Conservation (phyloP, 2,888 invertebrate genomes). For the Dendrolimus houi region DNA sequence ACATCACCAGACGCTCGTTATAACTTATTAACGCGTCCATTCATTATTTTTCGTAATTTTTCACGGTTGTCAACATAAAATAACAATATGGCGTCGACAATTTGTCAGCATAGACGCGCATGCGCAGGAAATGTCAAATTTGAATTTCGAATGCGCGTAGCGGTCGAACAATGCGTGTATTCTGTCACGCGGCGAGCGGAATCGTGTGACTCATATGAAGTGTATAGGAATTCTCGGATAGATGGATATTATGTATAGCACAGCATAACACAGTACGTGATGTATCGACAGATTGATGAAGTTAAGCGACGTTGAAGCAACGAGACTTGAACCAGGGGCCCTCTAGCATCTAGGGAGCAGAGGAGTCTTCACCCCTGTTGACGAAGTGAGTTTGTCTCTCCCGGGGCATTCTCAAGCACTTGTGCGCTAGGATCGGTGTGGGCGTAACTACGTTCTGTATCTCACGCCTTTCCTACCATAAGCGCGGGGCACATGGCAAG, state of each 20-base stretch:
- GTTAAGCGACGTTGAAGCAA: no score
- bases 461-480: no score
- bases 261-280: neutral
- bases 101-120: conserved; percentile 33
- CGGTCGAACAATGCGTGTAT: conserved; percentile 17
- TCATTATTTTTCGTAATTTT: neutral
- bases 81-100: conserved; percentile 22
- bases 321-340: no score
- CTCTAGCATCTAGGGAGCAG: no score
- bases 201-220: conserved; percentile 16
- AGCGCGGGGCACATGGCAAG: no score
- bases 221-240: conserved; percentile 15
- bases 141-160: conserved; percentile 35
- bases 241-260: neutral
- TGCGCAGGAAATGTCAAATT: conserved; percentile 40
- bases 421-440: no score
- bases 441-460: no score
- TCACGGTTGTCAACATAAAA: conserved; percentile 25
- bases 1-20: neutral
- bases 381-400: no score
- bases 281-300: no score
- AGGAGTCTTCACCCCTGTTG: no score
- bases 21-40: neutral
- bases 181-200: conserved; percentile 9
- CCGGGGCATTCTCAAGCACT: no score